Evolutionary conservation across 2,113 vertebrate genomes (phyloP), one percentile per base, ranked within the genome.

Genomic region (Tenebrosternarchus preto): DNA sequence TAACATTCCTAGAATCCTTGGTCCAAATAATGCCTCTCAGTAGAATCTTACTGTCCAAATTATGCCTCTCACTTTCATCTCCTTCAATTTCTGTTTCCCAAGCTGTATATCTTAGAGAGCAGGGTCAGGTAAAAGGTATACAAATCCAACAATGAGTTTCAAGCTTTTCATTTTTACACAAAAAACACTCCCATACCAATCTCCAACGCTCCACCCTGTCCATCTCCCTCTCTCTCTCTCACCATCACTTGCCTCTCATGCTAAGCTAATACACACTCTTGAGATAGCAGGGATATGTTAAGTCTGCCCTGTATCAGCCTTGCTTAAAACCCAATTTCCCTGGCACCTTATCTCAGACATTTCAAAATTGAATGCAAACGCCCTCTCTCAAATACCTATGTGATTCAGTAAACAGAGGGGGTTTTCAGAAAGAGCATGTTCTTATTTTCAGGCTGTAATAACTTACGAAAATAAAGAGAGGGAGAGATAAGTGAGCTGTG

Each of bases 301-400:
- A 77, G 79, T 83, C 61, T 59, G 61, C 73, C 72, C 71, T 78
- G 83, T 85, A 88, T 87, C 88, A 80, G 82, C 80, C 80, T 17
- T 76, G 76, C 83, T 89, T 90, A 63, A 74, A 89, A 88, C 87
- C 76, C 73, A 81, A 89, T 89, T 93, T 91, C 82, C 80, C 83
- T 83, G 25, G 39, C 79, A 79, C 88, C 85, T 89, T 89, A 89
- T 89, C 88, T 84, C 85, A 85, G 73, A 86, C 77, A 85, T 90
- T 91, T 90, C 86, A 85, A 81, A 89, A 91, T 88, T 90, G 76
- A 78, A 84, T 88, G 89, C 82, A 80, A 59, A 22, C 63, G 73
- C 67, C 82, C 82, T 86, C 85, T 80, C 81, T 66, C 68, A 5
- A 71, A 56, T 33, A 22, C 56, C 66, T 43, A 3, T 7, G 4